phyloP scores from a whole-genome alignment of 2,113 vertebrate species.

The Erinaceus europaeus region DNA sequence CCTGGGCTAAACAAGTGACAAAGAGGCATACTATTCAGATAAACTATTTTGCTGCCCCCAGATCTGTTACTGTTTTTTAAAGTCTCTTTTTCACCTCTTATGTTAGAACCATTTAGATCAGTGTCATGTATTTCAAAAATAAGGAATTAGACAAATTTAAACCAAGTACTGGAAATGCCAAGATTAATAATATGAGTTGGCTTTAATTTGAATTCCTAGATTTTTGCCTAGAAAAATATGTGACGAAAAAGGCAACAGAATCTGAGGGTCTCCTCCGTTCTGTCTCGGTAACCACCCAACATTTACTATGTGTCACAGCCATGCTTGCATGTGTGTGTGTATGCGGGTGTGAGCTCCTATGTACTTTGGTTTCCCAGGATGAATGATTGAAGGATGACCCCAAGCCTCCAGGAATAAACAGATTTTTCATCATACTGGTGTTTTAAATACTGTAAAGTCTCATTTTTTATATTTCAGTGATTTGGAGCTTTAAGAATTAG shows the following conservation, averaged over 20 bases:
- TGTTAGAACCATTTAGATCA: neutral
- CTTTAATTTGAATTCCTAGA: conserved; percentile 30
- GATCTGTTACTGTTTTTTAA: conserved; percentile 19
- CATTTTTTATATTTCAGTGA: conserved; percentile 71
- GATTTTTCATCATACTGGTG: conserved; percentile 69
- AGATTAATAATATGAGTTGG: neutral
- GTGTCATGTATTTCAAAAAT: neutral
- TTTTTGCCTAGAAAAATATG: conserved; percentile 33
- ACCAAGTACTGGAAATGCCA: neutral
- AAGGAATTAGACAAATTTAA: conserved; percentile 17
- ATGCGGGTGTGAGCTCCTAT: neutral
- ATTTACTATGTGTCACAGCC: conserved; percentile 69
- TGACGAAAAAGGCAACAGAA: conserved; percentile 35
- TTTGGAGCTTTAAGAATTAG: conserved; percentile 69
- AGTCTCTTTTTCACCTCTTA: neutral
- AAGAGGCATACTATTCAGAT: too few species aligned
- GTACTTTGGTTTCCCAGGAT: conserved; percentile 57
- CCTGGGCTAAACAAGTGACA: too few species aligned
- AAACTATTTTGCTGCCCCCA: too few species aligned
- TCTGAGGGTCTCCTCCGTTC: conserved; percentile 54
- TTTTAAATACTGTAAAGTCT: conserved; percentile 53
- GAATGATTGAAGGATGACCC: conserved; percentile 73
- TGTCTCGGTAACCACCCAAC: conserved; percentile 44
- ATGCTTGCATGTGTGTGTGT: neutral
- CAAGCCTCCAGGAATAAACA: conserved; percentile 68